Conservation (phyloP, 2,113 vertebrate genomes). For the Cisticola juncidis region DNA sequence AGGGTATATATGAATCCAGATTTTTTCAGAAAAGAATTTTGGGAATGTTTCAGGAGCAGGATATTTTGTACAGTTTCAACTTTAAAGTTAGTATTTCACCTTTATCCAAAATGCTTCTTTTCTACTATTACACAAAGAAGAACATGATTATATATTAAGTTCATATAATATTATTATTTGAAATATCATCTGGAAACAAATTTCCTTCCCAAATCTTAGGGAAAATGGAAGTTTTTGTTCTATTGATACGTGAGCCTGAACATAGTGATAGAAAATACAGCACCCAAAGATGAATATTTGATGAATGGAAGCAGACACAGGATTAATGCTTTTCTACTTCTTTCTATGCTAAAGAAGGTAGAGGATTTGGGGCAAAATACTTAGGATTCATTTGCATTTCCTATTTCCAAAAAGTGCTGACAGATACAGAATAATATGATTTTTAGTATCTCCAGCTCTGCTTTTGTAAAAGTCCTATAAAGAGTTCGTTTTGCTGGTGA, state of each 20-base stretch:
- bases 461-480: neutral
- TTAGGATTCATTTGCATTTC: constrained; percentile 32
- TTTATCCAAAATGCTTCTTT: neutral
- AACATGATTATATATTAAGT: neutral
- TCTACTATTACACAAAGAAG: neutral
- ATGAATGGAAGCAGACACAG: neutral
- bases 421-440: neutral
- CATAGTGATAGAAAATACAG: neutral
- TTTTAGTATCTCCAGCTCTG: neutral
- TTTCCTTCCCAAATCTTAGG: neutral
- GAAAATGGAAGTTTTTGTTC: neutral
- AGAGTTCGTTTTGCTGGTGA: neutral
- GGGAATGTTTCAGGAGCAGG: neutral
- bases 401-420: constrained; percentile 15
- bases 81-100: neutral
- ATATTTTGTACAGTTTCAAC: neutral
- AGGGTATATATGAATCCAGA: neutral
- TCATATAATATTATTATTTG: neutral
- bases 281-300: neutral
- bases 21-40: neutral
- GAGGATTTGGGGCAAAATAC: constrained; percentile 16
- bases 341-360: neutral
- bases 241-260: neutral
- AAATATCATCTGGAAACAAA: neutral
- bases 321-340: constrained; percentile 4